phyloP scores from a whole-genome alignment of 92 coral and sea anemone genomes.

The Pocillopora meandrina region DNA sequence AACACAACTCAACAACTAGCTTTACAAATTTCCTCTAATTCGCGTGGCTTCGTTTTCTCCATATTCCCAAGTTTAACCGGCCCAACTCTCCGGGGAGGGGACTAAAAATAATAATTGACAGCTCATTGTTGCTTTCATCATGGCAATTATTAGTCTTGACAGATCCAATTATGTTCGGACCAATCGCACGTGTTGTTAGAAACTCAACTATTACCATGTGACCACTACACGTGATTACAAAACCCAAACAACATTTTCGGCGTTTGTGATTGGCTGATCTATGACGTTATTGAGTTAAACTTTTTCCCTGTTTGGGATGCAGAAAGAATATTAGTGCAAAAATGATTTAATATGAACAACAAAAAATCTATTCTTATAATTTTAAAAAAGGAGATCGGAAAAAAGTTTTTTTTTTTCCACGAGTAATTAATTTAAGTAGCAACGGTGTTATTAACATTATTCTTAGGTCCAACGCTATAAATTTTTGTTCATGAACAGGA shows the following conservation, averaged over 20 bases:
- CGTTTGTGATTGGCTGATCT: constrained; percentile 41
- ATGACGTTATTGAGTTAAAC: constrained; percentile 20
- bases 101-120: constrained; percentile 79
- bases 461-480: background rate
- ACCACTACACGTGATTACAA: constrained; percentile 57
- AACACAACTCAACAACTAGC: constrained; percentile 41
- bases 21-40: constrained; percentile 62
- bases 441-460: background rate
- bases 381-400: background rate
- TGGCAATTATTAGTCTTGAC: constrained; percentile 97
- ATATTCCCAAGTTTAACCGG: constrained; percentile 87
- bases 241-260: constrained; percentile 42
- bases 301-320: constrained; percentile 13
- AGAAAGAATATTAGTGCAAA: too few relatives aligned
- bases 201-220: constrained; percentile 69
- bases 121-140: constrained; percentile 95
- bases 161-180: constrained; percentile 76
- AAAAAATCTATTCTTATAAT: background rate
- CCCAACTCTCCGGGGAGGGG: constrained; percentile 94
- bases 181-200: constrained; percentile 52
- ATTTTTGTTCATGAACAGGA: constrained; percentile 49
- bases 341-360: background rate
- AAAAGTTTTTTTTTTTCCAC: background rate
- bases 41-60: constrained; percentile 98
- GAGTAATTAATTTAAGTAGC: background rate